Percentiles rank a stretch among this genome's conserved stretches.
These are phyloP conservation scores for Drosophila bocki DNA, from an alignment of 1,140 invertebrate species.

Conservation along the genomic window DNA sequence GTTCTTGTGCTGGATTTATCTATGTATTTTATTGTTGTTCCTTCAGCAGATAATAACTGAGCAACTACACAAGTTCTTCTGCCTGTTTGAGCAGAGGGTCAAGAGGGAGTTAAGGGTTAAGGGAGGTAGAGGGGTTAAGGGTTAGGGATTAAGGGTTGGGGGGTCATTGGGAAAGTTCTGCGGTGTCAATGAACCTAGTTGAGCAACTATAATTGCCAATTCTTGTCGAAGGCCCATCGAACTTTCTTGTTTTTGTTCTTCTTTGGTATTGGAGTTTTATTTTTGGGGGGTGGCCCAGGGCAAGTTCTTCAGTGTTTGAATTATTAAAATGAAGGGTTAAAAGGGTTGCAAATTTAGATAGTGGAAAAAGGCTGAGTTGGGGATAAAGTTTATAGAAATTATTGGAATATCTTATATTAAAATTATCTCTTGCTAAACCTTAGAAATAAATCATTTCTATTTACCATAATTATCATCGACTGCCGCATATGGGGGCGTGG, in stretches of 20 bases:
- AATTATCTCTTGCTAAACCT: neutral
- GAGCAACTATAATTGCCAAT: constrained; percentile 51
- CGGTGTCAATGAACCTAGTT: constrained; percentile 57
- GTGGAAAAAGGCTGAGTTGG: no score
- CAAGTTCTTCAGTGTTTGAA: constrained; percentile 8
- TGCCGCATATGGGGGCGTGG: constrained; percentile 79
- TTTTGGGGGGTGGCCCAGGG: constrained; percentile 8
- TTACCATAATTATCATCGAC: constrained; percentile 84
- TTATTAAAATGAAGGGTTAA: constrained; percentile 16
- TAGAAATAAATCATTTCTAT: constrained; percentile 33
- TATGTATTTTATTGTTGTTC: constrained; percentile 52
- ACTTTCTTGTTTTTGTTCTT: constrained; percentile 40
- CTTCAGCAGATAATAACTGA: constrained; percentile 55
- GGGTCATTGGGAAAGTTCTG: constrained; percentile 33
- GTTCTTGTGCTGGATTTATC: constrained; percentile 41
- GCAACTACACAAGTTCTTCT: constrained; percentile 46
- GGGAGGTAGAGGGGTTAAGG: neutral
- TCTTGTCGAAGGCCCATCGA: constrained; percentile 55
- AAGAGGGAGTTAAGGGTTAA: constrained; percentile 12
- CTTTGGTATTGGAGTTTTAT: constrained; percentile 7
- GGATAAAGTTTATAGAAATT: neutral
- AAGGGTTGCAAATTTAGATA: neutral
- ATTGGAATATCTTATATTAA: neutral
- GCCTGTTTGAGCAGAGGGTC: constrained; percentile 1
- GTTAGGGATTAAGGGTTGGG: constrained; percentile 8